Evolutionary conservation across 2,113 vertebrate genomes (phyloP), one percentile per base, ranked within the genome.

Genomic region (Empidonax traillii): DNA sequence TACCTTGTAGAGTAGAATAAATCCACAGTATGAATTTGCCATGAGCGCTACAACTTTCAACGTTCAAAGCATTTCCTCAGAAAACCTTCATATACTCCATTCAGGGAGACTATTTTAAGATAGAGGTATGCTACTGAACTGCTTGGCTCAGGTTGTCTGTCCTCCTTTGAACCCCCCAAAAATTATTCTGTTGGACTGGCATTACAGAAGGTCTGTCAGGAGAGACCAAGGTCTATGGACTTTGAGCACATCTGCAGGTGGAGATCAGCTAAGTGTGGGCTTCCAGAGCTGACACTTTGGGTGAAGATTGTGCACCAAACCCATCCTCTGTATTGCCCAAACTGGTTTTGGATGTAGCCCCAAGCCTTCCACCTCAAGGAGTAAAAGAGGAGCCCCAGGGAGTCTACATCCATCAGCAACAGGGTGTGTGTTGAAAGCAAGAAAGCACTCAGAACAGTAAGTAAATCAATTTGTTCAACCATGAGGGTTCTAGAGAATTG

Each of bases 371-470:
- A 90, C 68, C 76, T 87, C 90, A 53, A 88, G 80, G 31, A 20
- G 37, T 10, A 67, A 52, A 76, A 80, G 43, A 89, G 37, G 2
- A 91, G 20, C n/a, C 52, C 47, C 5, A n/a, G 43, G 63, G 16
- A 94, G 31, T 41, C 68, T 49, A 51, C 4, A 1, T 74, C 24
- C 44, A 83, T 47, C 86, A 82, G 76, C 65, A 93, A 76, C 24
- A 86, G 69, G 51, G 80, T 51, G 24, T 63, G 52, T 74, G 52
- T 25, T 79, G 61, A 80, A 96, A 91, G 81, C 71, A 86, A 81
- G 79, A 87, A 66, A 88, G 44, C n/a, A 87, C 37, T 91, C 77
- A 69, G 66, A 94, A 91, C 67, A 52, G 37, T 76, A 94, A 92
- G 80, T 69, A 92, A 92, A 93, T 62, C 91, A 63, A 75, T 94